These are phyloP conservation scores for Poicephalus meyeri DNA, from an alignment of 2,113 vertebrate genomes.

Conservation along the genomic window DNA sequence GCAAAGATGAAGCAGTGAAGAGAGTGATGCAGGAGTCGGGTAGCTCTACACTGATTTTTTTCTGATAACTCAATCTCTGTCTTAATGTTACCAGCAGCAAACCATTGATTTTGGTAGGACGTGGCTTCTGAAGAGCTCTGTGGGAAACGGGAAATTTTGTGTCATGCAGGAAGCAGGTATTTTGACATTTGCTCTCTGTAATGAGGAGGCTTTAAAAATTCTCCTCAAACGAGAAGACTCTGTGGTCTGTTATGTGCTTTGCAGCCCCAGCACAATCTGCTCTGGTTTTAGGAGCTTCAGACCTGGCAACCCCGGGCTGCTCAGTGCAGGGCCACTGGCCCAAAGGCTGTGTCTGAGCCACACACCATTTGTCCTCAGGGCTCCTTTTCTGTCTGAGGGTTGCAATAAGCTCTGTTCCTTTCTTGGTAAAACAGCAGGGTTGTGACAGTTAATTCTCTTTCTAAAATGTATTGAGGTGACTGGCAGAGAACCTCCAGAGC, in stretches of 20 bases:
- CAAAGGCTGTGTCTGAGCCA: background rate
- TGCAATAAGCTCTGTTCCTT: background rate
- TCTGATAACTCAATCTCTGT: background rate
- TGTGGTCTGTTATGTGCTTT: background rate
- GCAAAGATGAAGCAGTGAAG: background rate
- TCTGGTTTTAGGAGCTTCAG: background rate
- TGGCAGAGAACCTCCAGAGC: background rate
- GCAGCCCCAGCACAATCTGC: background rate
- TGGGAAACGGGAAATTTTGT: background rate
- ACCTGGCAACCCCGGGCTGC: background rate
- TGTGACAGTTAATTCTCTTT: background rate
- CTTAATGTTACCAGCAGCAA: background rate
- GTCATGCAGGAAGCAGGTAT: background rate
- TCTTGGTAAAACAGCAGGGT: background rate
- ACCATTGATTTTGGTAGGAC: background rate
- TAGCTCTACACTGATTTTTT: background rate
- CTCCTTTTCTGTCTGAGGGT: background rate
- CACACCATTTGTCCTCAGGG: background rate
- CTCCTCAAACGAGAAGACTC: background rate
- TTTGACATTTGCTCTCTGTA: background rate
- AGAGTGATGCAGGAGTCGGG: background rate
- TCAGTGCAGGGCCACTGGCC: background rate
- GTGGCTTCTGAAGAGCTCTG: background rate
- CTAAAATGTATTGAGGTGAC: background rate
- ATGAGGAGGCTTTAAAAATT: background rate